Evolutionary conservation across 1,140 invertebrate genomes (phyloP).

Genomic region (Diorhabda elongata): DNA sequence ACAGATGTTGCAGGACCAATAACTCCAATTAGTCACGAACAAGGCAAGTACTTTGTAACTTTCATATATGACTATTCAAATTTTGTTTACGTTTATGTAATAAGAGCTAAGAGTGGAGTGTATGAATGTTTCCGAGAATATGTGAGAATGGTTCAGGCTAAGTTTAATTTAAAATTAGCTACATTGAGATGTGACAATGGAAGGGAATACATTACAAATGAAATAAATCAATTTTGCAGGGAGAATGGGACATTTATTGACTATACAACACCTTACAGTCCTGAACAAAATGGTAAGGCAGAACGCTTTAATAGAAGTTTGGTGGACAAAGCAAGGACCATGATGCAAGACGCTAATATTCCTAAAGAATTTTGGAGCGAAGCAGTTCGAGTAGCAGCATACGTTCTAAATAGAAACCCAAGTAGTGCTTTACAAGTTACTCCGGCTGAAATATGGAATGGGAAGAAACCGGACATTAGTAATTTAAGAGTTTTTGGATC

Average conservation of each 20-base stretch:
- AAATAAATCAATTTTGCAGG: slow-evolving; percentile 32
- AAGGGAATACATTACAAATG: slow-evolving; percentile 29
- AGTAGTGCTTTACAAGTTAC: slow-evolving; percentile 3
- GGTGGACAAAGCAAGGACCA: slow-evolving; percentile 45
- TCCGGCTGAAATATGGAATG: slow-evolving; percentile 29
- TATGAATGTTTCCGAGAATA: slow-evolving; percentile 18
- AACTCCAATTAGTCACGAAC: slow-evolving; percentile 33
- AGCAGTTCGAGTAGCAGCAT: slow-evolving; percentile 21
- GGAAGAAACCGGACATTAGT: slow-evolving; percentile 34
- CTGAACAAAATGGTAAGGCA: slow-evolving; percentile 52
- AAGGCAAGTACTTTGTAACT: slow-evolving; percentile 42
- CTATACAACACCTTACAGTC: slow-evolving; percentile 45
- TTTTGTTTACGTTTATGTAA: slow-evolving; percentile 23
- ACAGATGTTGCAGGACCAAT: slow-evolving; percentile 23
- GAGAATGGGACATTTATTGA: slow-evolving; percentile 28
- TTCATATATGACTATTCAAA: slow-evolving; percentile 31
- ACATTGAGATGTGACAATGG: slow-evolving; percentile 27
- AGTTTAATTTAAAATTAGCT: too few relatives aligned
- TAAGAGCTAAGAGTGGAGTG: not conserved
- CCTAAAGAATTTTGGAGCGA: slow-evolving; percentile 31
- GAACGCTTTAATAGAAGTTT: slow-evolving; percentile 51
- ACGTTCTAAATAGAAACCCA: not conserved
- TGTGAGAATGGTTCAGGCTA: not conserved
- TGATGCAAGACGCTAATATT: slow-evolving; percentile 23
- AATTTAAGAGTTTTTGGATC: slow-evolving; percentile 39